Conservation (phyloP, 2,888 invertebrate genomes). For the Ophioninae sp. region DNA sequence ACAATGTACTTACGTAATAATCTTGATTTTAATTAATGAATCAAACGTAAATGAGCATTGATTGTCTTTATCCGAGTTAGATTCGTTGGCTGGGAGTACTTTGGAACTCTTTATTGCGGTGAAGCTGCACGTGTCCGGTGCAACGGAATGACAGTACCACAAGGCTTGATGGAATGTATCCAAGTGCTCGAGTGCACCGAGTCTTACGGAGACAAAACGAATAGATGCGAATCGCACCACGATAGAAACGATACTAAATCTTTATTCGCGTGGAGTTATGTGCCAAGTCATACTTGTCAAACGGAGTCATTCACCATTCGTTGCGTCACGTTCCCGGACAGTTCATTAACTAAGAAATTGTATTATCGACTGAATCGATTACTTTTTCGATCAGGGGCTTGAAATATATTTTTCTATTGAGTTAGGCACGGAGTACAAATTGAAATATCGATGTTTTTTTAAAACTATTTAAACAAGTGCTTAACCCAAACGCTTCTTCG, state of each 20-base stretch:
- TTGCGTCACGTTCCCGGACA: conserved; percentile 9
- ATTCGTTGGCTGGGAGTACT: neutral
- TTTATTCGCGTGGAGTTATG: conserved; percentile 13
- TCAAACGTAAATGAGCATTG: neutral
- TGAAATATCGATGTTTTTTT: neutral
- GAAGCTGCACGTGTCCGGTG: neutral
- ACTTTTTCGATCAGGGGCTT: neutral
- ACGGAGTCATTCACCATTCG: neutral
- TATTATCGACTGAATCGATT: neutral
- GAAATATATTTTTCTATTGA: neutral
- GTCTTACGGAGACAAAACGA: conserved; percentile 32
- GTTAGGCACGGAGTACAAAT: too few relatives aligned
- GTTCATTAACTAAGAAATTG: conserved; percentile 2
- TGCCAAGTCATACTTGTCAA: conserved; percentile 11
- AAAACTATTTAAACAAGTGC: neutral
- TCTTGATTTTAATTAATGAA: neutral
- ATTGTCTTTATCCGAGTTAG: neutral
- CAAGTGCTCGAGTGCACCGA: too few relatives aligned
- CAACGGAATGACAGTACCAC: too few relatives aligned
- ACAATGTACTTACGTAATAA: neutral
- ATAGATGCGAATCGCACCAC: conserved; percentile 22
- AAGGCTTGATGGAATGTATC: too few relatives aligned
- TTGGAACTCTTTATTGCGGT: neutral
- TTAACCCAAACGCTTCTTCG: neutral
- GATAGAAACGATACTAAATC: conserved; percentile 39